A percentile compares a stretch with the other conserved stretches of the same genome.
These are phyloP conservation scores for Linyphia triangularis DNA, from an alignment of 2,888 invertebrate species.

Conservation along the genomic window DNA sequence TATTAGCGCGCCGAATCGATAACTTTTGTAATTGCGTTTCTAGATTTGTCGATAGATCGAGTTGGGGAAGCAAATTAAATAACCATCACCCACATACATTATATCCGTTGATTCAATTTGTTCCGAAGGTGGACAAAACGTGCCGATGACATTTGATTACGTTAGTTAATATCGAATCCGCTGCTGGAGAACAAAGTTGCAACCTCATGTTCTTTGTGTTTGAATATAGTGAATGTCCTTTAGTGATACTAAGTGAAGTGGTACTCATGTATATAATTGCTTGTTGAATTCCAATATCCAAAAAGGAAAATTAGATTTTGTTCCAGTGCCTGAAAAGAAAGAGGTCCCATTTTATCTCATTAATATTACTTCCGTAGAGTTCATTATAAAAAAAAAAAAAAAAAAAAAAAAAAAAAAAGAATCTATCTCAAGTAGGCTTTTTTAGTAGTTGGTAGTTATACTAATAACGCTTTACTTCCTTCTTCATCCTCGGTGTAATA, in stretches of 20 bases:
- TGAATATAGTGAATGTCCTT: slow-evolving; percentile 66
- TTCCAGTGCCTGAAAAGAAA: slow-evolving; percentile 59
- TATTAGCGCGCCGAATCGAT: slow-evolving; percentile 3
- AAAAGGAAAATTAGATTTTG: slow-evolving; percentile 44
- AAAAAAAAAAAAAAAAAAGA: slow-evolving; percentile 28
- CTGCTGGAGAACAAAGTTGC: slow-evolving; percentile 43
- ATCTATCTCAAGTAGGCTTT: slow-evolving; percentile 65
- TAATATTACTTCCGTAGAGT: slow-evolving; percentile 55
- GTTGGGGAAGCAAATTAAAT: slow-evolving; percentile 13
- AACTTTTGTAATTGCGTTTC: slow-evolving; percentile 27
- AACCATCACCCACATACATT: not conserved
- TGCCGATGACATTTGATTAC: slow-evolving; percentile 25
- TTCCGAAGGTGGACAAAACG: not conserved
- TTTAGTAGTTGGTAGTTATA: slow-evolving; percentile 67
- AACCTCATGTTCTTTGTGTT: slow-evolving; percentile 47
- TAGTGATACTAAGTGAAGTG: slow-evolving; percentile 17
- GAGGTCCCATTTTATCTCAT: slow-evolving; percentile 44
- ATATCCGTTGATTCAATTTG: slow-evolving; percentile 16
- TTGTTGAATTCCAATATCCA: slow-evolving; percentile 38
- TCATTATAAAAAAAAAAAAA: not conserved
- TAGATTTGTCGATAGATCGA: slow-evolving; percentile 9
- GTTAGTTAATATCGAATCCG: not conserved
- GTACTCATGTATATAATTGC: slow-evolving; percentile 46
- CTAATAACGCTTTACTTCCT: slow-evolving; percentile 66
- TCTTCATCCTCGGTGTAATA: slow-evolving; percentile 50